Evolutionary conservation across 2,888 invertebrate species (phyloP).

Genomic region (Thera obeliscata): DNA sequence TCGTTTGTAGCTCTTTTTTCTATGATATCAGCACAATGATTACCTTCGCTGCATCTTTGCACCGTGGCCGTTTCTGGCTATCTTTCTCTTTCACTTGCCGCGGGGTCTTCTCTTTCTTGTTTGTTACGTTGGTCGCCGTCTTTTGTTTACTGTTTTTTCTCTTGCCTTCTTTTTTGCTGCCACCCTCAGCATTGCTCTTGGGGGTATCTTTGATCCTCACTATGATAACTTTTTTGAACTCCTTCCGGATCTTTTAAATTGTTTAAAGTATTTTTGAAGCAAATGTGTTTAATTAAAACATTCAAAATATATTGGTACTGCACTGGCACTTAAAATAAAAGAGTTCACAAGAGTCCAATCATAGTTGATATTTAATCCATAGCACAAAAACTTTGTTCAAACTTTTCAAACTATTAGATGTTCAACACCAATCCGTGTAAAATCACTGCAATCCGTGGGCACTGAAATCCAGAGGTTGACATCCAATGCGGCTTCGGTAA

Average conservation of each 20-base stretch:
- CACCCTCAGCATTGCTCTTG: constrained; percentile 85
- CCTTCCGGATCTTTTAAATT: constrained; percentile 39
- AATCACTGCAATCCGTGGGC: constrained; percentile 80
- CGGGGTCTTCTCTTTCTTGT: constrained; percentile 65
- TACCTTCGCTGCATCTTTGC: constrained; percentile 61
- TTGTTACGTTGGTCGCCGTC: constrained; percentile 81
- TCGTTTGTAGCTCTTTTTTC: constrained; percentile 27
- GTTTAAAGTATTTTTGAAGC: constrained; percentile 9
- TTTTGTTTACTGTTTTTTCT: constrained; percentile 86
- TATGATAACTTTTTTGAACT: constrained; percentile 83
- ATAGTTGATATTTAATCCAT: constrained; percentile 12
- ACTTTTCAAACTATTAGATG: constrained; percentile 23
- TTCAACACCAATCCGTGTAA: constrained; percentile 53
- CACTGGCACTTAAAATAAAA: background rate
- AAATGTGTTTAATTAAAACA: constrained; percentile 3
- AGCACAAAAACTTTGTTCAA: constrained; percentile 22
- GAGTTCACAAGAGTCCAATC: background rate
- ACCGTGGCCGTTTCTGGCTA: constrained; percentile 58
- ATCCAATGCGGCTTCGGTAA: constrained; percentile 51
- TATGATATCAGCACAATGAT: constrained; percentile 50
- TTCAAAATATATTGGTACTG: constrained; percentile 12
- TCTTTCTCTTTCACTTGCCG: constrained; percentile 70
- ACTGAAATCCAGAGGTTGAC: constrained; percentile 76
- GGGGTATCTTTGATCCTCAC: constrained; percentile 87
- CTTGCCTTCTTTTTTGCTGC: constrained; percentile 86